phyloP scores from a whole-genome alignment of 2,888 invertebrate species.

The Brachypterus glaber region DNA sequence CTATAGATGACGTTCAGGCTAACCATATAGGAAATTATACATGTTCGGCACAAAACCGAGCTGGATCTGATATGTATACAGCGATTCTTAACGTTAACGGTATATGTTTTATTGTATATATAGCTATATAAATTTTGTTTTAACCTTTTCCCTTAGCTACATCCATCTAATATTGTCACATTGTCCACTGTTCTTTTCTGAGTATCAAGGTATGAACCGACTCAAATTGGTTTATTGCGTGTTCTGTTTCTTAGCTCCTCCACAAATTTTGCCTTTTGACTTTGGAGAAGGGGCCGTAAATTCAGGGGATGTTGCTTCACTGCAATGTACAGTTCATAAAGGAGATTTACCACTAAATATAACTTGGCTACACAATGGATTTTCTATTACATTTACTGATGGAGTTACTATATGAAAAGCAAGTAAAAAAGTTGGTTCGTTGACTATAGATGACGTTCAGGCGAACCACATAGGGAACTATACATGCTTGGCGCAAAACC shows the following conservation, averaged over 20 bases:
- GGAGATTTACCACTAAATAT: conserved; percentile 61
- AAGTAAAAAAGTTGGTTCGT: conserved; percentile 45
- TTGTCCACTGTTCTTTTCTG: not conserved
- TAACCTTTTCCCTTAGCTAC: conserved; percentile 3
- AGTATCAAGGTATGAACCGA: no score
- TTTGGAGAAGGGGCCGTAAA: conserved; percentile 49
- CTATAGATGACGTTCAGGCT: conserved; percentile 52
- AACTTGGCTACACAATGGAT: conserved; percentile 50
- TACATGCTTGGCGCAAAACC: conserved; percentile 64
- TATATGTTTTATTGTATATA: conserved; percentile 32
- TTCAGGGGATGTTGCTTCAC: conserved; percentile 59
- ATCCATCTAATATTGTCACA: not conserved
- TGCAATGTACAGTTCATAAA: conserved; percentile 59
- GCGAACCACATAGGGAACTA: conserved; percentile 64
- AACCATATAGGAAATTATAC: conserved; percentile 67
- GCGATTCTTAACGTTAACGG: conserved; percentile 57
- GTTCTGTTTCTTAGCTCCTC: conserved; percentile 34
- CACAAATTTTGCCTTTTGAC: conserved; percentile 48
- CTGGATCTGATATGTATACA: conserved; percentile 55
- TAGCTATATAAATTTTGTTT: not conserved
- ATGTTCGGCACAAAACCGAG: conserved; percentile 61
- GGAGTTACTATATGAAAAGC: conserved; percentile 39
- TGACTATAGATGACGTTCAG: conserved; percentile 54
- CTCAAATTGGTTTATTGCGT: not conserved
- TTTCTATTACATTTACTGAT: conserved; percentile 34